These are phyloP conservation scores for Crepidodera aurea DNA, from an alignment of 2,888 invertebrate genomes.

Conservation along the genomic window DNA sequence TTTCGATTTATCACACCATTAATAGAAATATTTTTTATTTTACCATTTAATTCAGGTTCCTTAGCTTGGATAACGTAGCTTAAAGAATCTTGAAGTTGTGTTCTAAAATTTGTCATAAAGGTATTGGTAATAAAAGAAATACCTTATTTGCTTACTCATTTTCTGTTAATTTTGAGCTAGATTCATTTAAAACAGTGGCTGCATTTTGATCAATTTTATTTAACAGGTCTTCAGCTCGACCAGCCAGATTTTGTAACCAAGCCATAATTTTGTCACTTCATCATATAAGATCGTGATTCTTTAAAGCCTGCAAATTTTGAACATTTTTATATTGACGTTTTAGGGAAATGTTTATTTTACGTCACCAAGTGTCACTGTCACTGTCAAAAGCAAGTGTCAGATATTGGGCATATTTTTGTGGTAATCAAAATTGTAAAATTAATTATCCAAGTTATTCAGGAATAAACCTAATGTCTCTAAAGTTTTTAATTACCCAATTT, in stretches of 20 bases:
- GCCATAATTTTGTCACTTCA: constrained; percentile 64
- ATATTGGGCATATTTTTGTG: not conserved
- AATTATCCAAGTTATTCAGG: no score
- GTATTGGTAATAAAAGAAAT: not conserved
- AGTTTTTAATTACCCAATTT: no score
- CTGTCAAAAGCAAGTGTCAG: no score
- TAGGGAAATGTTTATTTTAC: constrained; percentile 14
- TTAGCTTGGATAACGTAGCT: constrained; percentile 22
- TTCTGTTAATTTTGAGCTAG: constrained; percentile 31
- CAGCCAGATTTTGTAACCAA: constrained; percentile 76
- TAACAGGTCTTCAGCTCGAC: constrained; percentile 75
- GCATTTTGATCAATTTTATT: constrained; percentile 80
- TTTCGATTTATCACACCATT: constrained; percentile 11
- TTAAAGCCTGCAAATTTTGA: constrained; percentile 6
- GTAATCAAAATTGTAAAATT: no score
- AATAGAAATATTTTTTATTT: constrained; percentile 14
- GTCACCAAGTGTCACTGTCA: constrained; percentile 7
- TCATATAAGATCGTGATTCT: constrained; percentile 6
- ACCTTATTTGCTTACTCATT: constrained; percentile 27
- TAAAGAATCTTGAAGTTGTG: constrained; percentile 18
- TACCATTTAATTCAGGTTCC: constrained; percentile 15
- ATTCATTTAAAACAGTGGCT: constrained; percentile 67
- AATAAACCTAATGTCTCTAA: no score
- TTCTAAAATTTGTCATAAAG: constrained; percentile 26
- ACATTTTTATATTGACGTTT: not conserved